phyloP scores from a whole-genome alignment of 2,797 vertebrate genomes.

The Etheostoma nigrum region DNA sequence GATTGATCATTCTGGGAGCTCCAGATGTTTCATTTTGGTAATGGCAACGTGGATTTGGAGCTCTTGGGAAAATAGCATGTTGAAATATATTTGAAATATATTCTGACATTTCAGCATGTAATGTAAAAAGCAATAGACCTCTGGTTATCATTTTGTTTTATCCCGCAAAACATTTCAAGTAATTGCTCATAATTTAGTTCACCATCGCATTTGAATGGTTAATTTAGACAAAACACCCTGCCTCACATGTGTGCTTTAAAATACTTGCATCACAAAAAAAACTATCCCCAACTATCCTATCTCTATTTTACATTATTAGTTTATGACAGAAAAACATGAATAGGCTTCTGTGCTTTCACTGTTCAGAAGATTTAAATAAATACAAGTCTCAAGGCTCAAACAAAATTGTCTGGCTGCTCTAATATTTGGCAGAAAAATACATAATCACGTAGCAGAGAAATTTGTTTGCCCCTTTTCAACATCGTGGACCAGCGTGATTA shows the following conservation, averaged over 20 bases:
- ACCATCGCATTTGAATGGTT: neutral
- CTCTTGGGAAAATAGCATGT: constrained; percentile 43
- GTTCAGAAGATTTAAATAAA: constrained; percentile 35
- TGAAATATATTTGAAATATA: constrained; percentile 58
- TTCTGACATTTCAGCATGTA: constrained; percentile 41
- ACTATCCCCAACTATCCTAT: no score
- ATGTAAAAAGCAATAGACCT: constrained; percentile 11
- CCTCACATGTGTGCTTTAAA: constrained; percentile 22
- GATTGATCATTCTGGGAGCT: constrained; percentile 61
- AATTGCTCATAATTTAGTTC: neutral
- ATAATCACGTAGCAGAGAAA: constrained; percentile 55
- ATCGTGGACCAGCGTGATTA: constrained; percentile 58
- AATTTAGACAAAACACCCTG: neutral
- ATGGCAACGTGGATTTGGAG: constrained; percentile 41
- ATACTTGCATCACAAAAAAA: neutral
- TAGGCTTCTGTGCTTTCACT: constrained; percentile 28
- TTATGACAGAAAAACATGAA: constrained; percentile 15
- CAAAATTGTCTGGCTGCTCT: constrained; percentile 45
- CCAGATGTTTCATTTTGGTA: constrained; percentile 76
- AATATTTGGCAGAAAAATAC: constrained; percentile 60
- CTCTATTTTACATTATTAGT: neutral
- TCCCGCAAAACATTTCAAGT: neutral
- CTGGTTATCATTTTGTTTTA: constrained; percentile 16
- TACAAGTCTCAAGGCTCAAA: constrained; percentile 24
- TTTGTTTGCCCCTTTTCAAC: constrained; percentile 63